Conservation (phyloP, 1,140 invertebrate genomes). For the Octopus sinensis region DNA sequence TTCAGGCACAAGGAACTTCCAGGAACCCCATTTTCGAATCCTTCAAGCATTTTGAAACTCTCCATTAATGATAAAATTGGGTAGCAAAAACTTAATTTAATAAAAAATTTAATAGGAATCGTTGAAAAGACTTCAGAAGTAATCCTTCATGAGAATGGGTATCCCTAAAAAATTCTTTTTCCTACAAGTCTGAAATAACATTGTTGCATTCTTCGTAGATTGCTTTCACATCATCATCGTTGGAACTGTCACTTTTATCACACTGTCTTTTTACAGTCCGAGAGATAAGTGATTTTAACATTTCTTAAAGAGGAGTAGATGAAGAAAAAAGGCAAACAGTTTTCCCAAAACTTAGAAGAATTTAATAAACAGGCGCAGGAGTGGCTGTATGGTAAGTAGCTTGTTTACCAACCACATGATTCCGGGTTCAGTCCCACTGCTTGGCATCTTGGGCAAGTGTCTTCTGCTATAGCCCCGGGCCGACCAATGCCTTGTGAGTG, state of each 20-base stretch:
- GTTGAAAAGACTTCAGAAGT: not conserved
- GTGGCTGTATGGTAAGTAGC: too few species aligned
- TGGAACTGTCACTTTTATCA: not conserved
- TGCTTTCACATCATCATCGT: not conserved
- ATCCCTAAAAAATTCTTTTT: slow-evolving; percentile 2
- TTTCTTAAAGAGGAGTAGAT: not conserved
- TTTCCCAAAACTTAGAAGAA: not conserved
- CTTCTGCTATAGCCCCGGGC: too few species aligned
- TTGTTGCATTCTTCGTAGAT: slow-evolving; percentile 1
- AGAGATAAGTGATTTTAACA: slow-evolving; percentile 8
- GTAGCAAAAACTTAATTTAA: slow-evolving; percentile 9
- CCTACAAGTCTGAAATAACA: not conserved
- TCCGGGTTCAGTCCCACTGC: too few species aligned
- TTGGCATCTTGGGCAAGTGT: too few species aligned
- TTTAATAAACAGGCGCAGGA: not conserved
- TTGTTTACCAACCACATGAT: too few species aligned
- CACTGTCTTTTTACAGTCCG: slow-evolving; percentile 7
- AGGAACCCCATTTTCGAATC: slow-evolving; percentile 3
- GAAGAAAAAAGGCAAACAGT: slow-evolving; percentile 8
- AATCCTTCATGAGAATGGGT: not conserved
- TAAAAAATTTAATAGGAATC: not conserved
- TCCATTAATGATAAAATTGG: slow-evolving; percentile 9
- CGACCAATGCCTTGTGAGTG: too few species aligned
- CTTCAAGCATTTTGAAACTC: slow-evolving; percentile 3
- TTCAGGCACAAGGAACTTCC: slow-evolving; percentile 10